Evolutionary conservation across 2,888 invertebrate genomes (phyloP).

Genomic region (Dryococelus australis): DNA sequence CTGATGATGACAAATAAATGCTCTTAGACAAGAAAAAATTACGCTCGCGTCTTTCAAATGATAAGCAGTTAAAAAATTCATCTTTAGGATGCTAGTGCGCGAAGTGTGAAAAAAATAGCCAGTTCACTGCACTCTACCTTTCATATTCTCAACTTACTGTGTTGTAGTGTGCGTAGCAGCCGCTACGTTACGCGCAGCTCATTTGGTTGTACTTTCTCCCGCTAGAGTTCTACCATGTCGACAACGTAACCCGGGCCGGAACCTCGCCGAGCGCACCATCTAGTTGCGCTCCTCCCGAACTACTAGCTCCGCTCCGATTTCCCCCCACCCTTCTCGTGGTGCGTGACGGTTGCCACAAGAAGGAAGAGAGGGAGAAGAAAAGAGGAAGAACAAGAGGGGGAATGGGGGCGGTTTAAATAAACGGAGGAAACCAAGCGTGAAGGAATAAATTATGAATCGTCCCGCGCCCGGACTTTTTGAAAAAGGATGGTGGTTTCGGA

Average conservation of each 20-base stretch:
- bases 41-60: no score
- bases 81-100: no score
- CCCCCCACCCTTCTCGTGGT: no score
- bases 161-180: background rate
- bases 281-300: background rate
- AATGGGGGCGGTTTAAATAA: background rate
- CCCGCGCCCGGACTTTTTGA: background rate
- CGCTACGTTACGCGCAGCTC: background rate
- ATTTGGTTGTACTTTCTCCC: background rate
- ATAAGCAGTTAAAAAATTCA: no score
- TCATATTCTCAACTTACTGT: background rate
- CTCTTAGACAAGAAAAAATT: no score
- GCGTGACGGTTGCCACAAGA: background rate
- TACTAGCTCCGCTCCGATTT: background rate
- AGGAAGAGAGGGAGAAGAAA: background rate
- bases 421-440: constrained; percentile 34
- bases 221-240: background rate
- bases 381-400: background rate
- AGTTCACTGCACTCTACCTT: background rate
- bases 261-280: background rate
- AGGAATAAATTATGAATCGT: constrained; percentile 39
- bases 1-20: no score
- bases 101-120: no score
- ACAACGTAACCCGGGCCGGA: background rate
- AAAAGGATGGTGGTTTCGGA: background rate